These are phyloP conservation scores for Aporrectodea caliginosa DNA, from an alignment of 1,140 invertebrate species.

Conservation along the genomic window DNA sequence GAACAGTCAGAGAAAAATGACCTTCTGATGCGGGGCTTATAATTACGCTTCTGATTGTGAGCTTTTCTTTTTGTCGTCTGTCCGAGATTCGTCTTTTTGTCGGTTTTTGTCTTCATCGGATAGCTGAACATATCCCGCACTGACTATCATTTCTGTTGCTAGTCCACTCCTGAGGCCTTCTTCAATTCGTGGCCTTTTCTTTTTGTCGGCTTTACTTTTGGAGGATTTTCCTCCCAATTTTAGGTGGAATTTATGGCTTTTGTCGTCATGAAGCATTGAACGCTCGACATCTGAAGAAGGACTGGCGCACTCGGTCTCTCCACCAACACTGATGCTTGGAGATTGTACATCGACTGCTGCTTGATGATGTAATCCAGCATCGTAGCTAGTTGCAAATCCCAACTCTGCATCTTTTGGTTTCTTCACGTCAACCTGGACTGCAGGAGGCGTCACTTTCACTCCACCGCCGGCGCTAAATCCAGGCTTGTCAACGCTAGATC, in stretches of 20 bases:
- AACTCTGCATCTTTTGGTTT: not conserved
- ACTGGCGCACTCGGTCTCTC: not conserved
- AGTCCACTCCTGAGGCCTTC: not conserved
- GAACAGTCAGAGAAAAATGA: too few species aligned
- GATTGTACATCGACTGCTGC: not conserved
- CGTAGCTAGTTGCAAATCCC: not conserved
- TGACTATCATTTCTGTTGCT: not conserved
- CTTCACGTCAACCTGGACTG: not conserved
- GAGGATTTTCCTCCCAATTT: not conserved
- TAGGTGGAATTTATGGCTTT: not conserved
- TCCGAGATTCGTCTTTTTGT: not conserved
- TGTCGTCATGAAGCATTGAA: not conserved
- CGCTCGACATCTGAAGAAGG: not conserved
- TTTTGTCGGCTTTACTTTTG: not conserved
- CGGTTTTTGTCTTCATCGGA: not conserved
- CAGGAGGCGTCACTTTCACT: not conserved
- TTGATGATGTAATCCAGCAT: not conserved
- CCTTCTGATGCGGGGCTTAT: too few species aligned
- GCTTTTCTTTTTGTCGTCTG: not conserved
- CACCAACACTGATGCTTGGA: not conserved
- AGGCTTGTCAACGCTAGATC: not conserved
- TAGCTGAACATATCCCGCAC: not conserved
- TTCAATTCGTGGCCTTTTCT: not conserved
- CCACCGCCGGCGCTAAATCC: not conserved
- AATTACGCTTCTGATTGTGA: not conserved